Conservation (phyloP, 2,797 vertebrate genomes). For the Channa striata region DNA sequence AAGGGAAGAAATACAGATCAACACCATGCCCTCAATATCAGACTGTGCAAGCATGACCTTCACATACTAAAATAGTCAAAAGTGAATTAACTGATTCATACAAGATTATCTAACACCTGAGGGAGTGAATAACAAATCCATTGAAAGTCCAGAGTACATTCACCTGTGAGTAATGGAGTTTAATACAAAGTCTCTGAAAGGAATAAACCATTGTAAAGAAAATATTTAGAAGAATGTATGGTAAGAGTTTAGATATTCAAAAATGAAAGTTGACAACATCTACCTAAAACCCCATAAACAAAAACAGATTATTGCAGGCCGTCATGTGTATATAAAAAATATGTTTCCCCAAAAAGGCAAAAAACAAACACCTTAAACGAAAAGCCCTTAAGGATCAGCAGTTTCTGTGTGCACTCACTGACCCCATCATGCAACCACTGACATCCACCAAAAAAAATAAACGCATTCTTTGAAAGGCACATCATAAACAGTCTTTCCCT, state of each 20-base stretch:
- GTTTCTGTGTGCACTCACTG: conserved; percentile 11
- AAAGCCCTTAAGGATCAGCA: too few species aligned
- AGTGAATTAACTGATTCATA: background rate
- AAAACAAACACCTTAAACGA: too few species aligned
- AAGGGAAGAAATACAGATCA: background rate
- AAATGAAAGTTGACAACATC: too few species aligned
- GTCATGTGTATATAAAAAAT: too few species aligned
- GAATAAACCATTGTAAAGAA: too few species aligned
- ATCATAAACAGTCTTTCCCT: background rate
- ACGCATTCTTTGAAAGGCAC: background rate
- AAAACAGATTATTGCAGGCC: too few species aligned
- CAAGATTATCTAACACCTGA: too few species aligned
- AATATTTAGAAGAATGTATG: too few species aligned
- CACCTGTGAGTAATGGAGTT: background rate
- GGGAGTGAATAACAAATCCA: too few species aligned
- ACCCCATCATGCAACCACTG: conserved; percentile 2
- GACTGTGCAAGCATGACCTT: background rate
- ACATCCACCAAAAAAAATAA: conserved; percentile 2
- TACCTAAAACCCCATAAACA: too few species aligned
- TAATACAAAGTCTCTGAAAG: background rate
- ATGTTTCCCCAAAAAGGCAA: too few species aligned
- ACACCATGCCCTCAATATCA: background rate
- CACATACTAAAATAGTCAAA: background rate
- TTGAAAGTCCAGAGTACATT: background rate
- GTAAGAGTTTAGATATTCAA: too few species aligned